Evolutionary conservation across 2,888 invertebrate species (phyloP), one percentile per base, ranked within the genome.

Genomic region (Dichetophora obliterata): DNA sequence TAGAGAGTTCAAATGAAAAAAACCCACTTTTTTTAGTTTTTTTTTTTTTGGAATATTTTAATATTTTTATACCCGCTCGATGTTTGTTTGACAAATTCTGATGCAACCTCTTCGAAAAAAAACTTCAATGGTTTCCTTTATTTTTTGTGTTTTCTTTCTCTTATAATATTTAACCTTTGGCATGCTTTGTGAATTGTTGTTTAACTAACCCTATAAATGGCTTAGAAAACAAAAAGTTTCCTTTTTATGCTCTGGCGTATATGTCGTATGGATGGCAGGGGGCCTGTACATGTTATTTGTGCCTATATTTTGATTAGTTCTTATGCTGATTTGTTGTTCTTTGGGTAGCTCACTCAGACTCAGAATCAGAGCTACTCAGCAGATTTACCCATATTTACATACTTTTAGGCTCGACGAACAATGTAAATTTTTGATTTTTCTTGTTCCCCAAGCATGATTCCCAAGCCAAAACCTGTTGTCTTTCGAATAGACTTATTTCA

Each of bases 271-370:
- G 27, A 16, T 14, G 8, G 31, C 63, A 16, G 16, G n/a, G 34
- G 27, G 16, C n/a, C 63, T 16, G 16, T 1, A 31, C 63, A 63
- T 63, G 63, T n/a, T 31, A 31, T 61, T 63, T n/a, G 34, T 31
- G 31, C 5, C 3, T 8, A 63, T 43, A 57, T 37, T 71, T 71
- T 71, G 71, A 71, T 71, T 71, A 71, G 59, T 85, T 70, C 82
- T 81, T 82, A 81, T 78, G 80, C 78, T 83, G 83, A 84, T 83
- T 85, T 85, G 83, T 84, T 85, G 83, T 54, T n/a, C n/a, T n/a
- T 54, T 61, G 22, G 14, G 61, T 24, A 24, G 4, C 31, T 27
- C 16, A n/a, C 31, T 27, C 16, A n/a, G 6, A 31, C 63, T 27
- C 75, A 34, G n/a, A 37, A 34, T 5, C 73, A 50, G 8, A 16